Conservation (phyloP, 2,797 vertebrate genomes). For the Alfaro cultratus region DNA sequence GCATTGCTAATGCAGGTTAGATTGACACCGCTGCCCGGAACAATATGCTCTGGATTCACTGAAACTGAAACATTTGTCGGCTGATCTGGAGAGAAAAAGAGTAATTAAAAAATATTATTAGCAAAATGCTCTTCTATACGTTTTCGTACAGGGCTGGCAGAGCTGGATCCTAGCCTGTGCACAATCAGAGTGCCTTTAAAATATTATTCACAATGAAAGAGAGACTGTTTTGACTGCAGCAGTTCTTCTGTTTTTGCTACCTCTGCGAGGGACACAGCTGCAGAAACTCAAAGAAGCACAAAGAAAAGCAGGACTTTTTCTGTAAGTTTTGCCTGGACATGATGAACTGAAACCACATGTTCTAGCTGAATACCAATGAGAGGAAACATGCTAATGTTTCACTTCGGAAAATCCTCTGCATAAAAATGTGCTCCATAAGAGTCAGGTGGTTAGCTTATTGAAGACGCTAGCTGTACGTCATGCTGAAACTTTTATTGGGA, state of each 20-base stretch:
- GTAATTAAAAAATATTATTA: not conserved
- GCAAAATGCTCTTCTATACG: not conserved
- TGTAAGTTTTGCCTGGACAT: not conserved
- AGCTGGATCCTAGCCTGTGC: not conserved
- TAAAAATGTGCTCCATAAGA: not conserved
- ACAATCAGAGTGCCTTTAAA: not conserved
- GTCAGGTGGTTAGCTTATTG: not conserved
- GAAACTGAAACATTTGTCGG: constrained; percentile 56
- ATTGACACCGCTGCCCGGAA: constrained; percentile 42
- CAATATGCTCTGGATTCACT: constrained; percentile 9
- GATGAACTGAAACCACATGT: not conserved
- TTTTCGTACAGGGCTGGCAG: not conserved
- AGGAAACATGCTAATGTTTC: not conserved
- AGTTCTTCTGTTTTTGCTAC: not conserved
- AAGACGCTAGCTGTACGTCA: not conserved
- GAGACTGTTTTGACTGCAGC: not conserved
- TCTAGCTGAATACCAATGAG: not conserved
- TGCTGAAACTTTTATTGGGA: not conserved
- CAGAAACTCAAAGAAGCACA: not conserved
- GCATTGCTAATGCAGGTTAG: constrained; percentile 62
- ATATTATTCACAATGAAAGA: not conserved
- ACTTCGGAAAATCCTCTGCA: not conserved
- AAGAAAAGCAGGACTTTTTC: not conserved
- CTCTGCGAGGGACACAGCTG: not conserved
- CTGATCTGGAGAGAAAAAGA: constrained; percentile 37